A percentile compares a stretch with the other conserved stretches of the same genome.
phyloP scores from a whole-genome alignment of 2,888 invertebrate genomes.

The Syritta pipiens region DNA sequence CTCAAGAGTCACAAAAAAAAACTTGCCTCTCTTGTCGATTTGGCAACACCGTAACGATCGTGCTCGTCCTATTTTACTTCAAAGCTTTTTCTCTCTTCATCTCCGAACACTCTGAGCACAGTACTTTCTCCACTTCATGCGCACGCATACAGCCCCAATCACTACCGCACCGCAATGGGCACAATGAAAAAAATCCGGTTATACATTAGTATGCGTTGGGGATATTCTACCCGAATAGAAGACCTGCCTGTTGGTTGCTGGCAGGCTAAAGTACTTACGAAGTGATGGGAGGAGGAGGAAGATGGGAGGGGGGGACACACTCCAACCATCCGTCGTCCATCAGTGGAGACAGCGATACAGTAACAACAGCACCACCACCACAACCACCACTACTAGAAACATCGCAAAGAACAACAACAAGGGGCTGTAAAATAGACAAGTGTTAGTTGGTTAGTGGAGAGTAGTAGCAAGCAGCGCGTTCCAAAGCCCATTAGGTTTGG shows the following conservation, averaged over 20 bases:
- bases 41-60: constrained; percentile 21
- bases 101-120: constrained; percentile 1
- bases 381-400: background rate
- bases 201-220: constrained; percentile 45
- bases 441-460: constrained; percentile 54
- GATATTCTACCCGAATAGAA: constrained; percentile 62
- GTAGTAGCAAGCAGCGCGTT: constrained; percentile 23
- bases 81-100: constrained; percentile 49
- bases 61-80: constrained; percentile 53
- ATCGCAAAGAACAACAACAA: constrained; percentile 6
- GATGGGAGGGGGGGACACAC: constrained; percentile 24
- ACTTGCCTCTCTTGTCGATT: background rate
- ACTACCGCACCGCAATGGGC: background rate
- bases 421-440: constrained; percentile 63
- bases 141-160: background rate
- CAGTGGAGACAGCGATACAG: background rate
- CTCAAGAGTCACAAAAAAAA: background rate
- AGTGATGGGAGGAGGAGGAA: background rate
- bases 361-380: no score
- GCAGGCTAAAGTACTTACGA: constrained; percentile 8
- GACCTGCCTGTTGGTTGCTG: constrained; percentile 30
- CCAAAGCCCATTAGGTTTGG: constrained; percentile 67
- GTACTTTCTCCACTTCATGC: constrained; percentile 42
- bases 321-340: constrained; percentile 17
- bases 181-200: constrained; percentile 54